Evolutionary conservation across 2,888 invertebrate species (phyloP).

Genomic region (Clistopyga incitator): DNA sequence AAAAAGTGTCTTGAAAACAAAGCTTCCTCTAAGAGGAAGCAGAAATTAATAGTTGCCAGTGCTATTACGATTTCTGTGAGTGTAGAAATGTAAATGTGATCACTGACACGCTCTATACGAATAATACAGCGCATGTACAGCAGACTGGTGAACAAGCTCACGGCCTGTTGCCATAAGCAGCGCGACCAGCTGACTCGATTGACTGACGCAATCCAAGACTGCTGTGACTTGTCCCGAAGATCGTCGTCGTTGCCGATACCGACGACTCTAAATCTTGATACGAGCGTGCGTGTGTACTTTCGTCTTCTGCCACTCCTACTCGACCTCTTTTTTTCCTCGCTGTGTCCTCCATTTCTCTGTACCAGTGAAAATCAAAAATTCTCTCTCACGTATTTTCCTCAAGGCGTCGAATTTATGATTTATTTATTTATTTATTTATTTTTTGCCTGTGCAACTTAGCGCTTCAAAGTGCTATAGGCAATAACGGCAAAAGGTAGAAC

Average conservation of each 20-base stretch:
- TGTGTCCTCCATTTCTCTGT: not conserved
- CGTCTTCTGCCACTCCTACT: slow-evolving; percentile 11
- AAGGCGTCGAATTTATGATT: not conserved
- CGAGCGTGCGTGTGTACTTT: not conserved
- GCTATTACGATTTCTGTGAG: no score
- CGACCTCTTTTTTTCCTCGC: not conserved
- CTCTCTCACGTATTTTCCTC: not conserved
- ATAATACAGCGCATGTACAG: slow-evolving; percentile 7
- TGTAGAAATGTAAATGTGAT: not conserved
- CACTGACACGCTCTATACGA: not conserved
- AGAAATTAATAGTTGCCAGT: no score
- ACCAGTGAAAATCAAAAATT: slow-evolving; percentile 8
- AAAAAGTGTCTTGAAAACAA: no score
- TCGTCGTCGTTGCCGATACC: slow-evolving; percentile 12
- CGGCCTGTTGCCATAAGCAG: slow-evolving; percentile 24
- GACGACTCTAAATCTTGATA: slow-evolving; percentile 10
- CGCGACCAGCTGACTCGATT: slow-evolving; percentile 39
- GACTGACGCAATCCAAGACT: slow-evolving; percentile 32
- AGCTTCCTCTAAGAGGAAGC: no score
- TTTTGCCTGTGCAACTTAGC: no score
- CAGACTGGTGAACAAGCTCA: slow-evolving; percentile 41
- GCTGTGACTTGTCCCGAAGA: slow-evolving; percentile 17
- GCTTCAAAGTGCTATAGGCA: not conserved
- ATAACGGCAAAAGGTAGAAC: not conserved
- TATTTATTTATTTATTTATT: no score